Conservation (phyloP, 2,113 vertebrate species). For the Esox niger region DNA sequence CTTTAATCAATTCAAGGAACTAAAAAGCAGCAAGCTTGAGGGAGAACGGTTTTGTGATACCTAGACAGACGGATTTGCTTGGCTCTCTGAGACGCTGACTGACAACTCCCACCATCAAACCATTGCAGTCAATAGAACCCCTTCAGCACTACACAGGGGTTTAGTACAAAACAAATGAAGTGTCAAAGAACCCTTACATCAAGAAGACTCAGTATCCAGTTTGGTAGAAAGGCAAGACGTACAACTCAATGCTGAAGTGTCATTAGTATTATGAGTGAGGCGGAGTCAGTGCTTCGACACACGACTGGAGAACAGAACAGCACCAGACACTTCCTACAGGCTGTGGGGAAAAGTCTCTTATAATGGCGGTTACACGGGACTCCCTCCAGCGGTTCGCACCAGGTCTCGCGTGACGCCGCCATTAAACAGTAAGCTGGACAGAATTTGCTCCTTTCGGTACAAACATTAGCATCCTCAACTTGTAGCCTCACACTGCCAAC, state of each 20-base stretch:
- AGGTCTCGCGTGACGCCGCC: slow-evolving; percentile 14
- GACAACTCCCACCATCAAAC: slow-evolving; percentile 33
- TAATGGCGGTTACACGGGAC: background rate
- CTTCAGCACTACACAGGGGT: slow-evolving; percentile 24
- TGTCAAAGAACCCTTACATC: slow-evolving; percentile 17
- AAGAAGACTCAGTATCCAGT: slow-evolving; percentile 40
- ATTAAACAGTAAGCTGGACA: slow-evolving; percentile 43
- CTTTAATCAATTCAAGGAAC: slow-evolving; percentile 54
- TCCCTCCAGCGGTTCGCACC: background rate
- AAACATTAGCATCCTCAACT: slow-evolving; percentile 19
- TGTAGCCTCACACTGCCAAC: slow-evolving; percentile 27
- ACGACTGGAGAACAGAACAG: slow-evolving; percentile 42
- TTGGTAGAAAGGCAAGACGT: slow-evolving; percentile 41
- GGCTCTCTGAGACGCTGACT: slow-evolving; percentile 32
- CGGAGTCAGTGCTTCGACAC: slow-evolving; percentile 27
- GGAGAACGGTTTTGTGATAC: slow-evolving; percentile 39
- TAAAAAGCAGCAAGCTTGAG: slow-evolving; percentile 56
- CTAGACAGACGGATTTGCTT: slow-evolving; percentile 45
- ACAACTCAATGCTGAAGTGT: slow-evolving; percentile 43
- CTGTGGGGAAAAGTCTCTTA: slow-evolving; percentile 9
- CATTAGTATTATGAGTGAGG: background rate
- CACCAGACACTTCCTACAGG: slow-evolving; percentile 44
- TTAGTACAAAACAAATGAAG: slow-evolving; percentile 27
- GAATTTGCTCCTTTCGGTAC: slow-evolving; percentile 54
- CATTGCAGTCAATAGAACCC: slow-evolving; percentile 24